Evolutionary conservation across 2,113 vertebrate genomes (phyloP).

Genomic region (Brienomyrus brachyistius): DNA sequence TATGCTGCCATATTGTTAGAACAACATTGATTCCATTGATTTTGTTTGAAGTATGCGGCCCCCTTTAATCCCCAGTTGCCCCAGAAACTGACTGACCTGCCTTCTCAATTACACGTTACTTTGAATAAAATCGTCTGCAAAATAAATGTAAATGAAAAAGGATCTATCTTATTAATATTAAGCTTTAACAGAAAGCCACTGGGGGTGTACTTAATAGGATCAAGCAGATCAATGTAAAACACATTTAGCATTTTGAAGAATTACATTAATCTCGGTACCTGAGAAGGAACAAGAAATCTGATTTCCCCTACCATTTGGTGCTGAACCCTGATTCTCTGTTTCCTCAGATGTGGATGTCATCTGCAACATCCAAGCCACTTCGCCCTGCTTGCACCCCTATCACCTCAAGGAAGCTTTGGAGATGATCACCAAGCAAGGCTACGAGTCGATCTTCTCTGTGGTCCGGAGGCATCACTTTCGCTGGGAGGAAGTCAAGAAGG

Average conservation of each 20-base stretch:
- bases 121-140: neutral
- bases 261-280: neutral
- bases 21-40: neutral
- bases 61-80: neutral
- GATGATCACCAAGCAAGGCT: slow-evolving; percentile 57
- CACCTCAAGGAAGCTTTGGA: slow-evolving; percentile 75
- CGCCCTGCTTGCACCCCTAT: slow-evolving; percentile 84
- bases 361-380: slow-evolving; percentile 90
- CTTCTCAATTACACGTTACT: neutral
- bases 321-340: neutral
- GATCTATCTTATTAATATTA: neutral
- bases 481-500: slow-evolving; percentile 79
- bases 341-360: slow-evolving; percentile 75
- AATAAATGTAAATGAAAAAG: neutral
- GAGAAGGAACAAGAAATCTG: neutral
- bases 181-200: neutral
- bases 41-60: neutral
- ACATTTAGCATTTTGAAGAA: neutral
- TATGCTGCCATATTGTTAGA: neutral
- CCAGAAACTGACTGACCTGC: neutral
- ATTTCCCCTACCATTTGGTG: neutral
- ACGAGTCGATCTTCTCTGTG: slow-evolving; percentile 86
- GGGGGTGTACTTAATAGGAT: neutral
- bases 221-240: neutral
- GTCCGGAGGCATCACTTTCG: slow-evolving; percentile 86